Evolutionary conservation across 2,888 invertebrate genomes (phyloP).

Genomic region (Yponomeuta evonymella): DNA sequence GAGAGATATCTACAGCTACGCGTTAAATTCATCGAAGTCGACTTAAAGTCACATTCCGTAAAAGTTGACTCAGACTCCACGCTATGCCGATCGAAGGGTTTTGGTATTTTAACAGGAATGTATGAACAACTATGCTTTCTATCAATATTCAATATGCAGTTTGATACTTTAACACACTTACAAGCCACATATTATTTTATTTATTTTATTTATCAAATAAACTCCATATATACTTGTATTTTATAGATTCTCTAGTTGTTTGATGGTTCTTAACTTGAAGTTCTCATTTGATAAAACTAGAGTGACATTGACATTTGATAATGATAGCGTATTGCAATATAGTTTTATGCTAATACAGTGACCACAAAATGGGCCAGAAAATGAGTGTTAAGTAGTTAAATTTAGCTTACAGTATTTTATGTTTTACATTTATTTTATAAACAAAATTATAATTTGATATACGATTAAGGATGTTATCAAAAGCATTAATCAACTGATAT

Average conservation of each 20-base stretch:
- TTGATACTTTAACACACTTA: not conserved
- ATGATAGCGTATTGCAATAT: not conserved
- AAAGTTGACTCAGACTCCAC: constrained; percentile 4
- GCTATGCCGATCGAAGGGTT: not conserved
- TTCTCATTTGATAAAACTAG: not conserved
- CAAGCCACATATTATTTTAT: not conserved
- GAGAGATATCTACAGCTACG: constrained; percentile 6
- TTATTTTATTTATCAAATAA: not conserved
- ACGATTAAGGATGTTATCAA: not conserved
- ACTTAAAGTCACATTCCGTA: constrained; percentile 10
- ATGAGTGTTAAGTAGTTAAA: no score
- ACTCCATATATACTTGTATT: not conserved
- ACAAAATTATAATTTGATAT: no score
- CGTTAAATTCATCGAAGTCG: constrained; percentile 8
- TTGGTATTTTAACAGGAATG: constrained; percentile 7
- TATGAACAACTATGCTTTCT: not conserved
- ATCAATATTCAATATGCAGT: not conserved
- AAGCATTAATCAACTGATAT: not conserved
- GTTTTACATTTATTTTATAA: no score
- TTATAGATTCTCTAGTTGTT: not conserved
- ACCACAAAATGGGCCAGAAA: not conserved
- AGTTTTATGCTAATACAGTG: not conserved
- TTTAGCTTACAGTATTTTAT: no score
- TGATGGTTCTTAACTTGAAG: not conserved
- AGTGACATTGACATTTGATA: constrained; percentile 3